phyloP scores from a whole-genome alignment of 2,797 vertebrate genomes.

The Arnoldichthys spilopterus region DNA sequence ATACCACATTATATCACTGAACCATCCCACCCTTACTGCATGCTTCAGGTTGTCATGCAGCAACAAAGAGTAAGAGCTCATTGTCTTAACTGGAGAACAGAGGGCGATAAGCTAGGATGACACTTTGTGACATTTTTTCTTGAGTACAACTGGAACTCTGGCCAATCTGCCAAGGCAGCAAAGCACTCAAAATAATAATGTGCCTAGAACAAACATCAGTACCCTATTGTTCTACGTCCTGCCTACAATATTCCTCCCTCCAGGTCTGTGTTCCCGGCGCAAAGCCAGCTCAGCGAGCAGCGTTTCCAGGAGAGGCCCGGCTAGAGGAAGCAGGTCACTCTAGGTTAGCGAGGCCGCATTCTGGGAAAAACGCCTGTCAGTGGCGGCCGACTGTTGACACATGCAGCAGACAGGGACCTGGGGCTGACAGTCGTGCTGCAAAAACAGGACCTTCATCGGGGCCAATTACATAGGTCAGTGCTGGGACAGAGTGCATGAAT shows the following conservation, averaged over 20 bases:
- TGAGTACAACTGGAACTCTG: neutral
- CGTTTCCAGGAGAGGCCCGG: slow-evolving; percentile 46
- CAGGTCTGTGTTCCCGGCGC: slow-evolving; percentile 30
- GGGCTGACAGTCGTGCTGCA: slow-evolving; percentile 27
- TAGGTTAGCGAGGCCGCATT: slow-evolving; percentile 56
- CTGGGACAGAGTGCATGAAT: neutral
- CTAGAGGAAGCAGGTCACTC: slow-evolving; percentile 56
- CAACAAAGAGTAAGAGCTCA: neutral
- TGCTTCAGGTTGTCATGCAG: neutral
- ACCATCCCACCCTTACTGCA: neutral
- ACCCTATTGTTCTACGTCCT: slow-evolving; percentile 37
- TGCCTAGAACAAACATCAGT: slow-evolving; percentile 29
- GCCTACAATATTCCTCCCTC: slow-evolving; percentile 33
- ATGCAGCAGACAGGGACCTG: slow-evolving; percentile 34
- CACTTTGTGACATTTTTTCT: slow-evolving; percentile 4
- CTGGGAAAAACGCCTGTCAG: slow-evolving; percentile 39
- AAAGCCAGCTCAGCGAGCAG: slow-evolving; percentile 23
- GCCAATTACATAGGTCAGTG: slow-evolving; percentile 6
- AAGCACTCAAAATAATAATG: slow-evolving; percentile 37
- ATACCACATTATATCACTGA: too few species aligned
- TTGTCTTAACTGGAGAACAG: neutral
- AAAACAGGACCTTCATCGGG: slow-evolving; percentile 40
- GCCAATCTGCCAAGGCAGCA: slow-evolving; percentile 1
- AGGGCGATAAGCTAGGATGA: neutral
- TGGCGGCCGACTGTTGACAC: slow-evolving; percentile 36